Conservation (phyloP, 2,113 vertebrate genomes). For the Protobothrops mucrosquamatus region DNA sequence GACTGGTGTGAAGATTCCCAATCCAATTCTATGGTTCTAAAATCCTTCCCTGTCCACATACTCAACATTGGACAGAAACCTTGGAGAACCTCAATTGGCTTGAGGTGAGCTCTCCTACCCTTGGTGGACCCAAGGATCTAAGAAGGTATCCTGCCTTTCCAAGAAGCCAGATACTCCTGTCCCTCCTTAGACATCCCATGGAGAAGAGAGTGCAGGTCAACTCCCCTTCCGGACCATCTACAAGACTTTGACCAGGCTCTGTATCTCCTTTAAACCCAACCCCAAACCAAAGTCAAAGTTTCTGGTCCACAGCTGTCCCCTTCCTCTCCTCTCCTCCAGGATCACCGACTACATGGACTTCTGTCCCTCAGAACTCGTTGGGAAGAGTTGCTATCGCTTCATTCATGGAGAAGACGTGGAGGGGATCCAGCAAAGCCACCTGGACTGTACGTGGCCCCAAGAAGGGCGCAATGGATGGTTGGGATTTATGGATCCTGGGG, state of each 20-base stretch:
- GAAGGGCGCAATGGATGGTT: rapidly evolving
- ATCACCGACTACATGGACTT: constrained; percentile 91
- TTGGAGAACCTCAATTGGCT: too few species aligned
- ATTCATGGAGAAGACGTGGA: constrained; percentile 85
- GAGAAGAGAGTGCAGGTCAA: neutral
- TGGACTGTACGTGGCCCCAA: constrained; percentile 72
- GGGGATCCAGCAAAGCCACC: constrained; percentile 82
- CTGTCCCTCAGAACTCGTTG: constrained; percentile 84
- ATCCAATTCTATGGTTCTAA: neutral
- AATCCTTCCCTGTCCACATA: neutral
- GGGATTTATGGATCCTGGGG: rapidly evolving
- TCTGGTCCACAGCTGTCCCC: neutral
- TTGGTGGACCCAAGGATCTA: too few species aligned
- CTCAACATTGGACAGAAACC: neutral
- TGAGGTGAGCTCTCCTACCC: too few species aligned
- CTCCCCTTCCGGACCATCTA: neutral
- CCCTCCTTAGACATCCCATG: neutral
- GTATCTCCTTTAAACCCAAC: neutral
- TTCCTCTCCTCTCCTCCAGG: constrained; percentile 51
- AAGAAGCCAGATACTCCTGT: too few species aligned
- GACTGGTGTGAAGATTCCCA: neutral
- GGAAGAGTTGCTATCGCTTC: constrained; percentile 87
- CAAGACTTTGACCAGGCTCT: neutral
- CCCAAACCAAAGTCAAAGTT: neutral
- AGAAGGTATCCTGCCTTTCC: too few species aligned